Percentiles rank a stretch among this genome's conserved stretches.
Evolutionary conservation across 1,140 invertebrate genomes (phyloP).

Genomic region (Sweltsa coloradensis): DNA sequence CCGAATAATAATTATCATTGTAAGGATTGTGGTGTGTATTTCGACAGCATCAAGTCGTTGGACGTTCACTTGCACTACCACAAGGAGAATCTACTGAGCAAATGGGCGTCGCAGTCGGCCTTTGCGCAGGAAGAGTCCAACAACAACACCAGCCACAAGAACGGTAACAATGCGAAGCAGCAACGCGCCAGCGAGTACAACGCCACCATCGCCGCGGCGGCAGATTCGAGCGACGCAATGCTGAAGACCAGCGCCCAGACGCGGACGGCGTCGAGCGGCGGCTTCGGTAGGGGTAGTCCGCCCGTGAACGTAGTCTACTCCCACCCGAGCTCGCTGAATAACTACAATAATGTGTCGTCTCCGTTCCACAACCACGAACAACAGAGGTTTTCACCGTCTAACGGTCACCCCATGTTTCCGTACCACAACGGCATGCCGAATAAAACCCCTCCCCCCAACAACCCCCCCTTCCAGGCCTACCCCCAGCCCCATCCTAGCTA

Average conservation of each 20-base stretch:
- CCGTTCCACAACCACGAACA: not conserved
- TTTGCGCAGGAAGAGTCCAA: conserved; percentile 15
- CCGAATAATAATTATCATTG: conserved; percentile 29
- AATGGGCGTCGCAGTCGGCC: conserved; percentile 51
- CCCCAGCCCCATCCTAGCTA: conserved; percentile 3
- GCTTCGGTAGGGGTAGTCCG: not conserved
- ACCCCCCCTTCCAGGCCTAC: not conserved
- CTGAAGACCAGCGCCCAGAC: conserved; percentile 20
- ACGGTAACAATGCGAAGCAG: conserved; percentile 54
- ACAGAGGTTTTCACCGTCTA: conserved; percentile 8
- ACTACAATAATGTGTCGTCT: conserved; percentile 2
- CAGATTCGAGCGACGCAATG: conserved; percentile 47
- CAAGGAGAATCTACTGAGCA: conserved; percentile 57
- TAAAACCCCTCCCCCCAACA: not conserved
- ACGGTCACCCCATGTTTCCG: not conserved
- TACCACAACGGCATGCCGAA: not conserved
- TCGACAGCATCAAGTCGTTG: conserved; percentile 58
- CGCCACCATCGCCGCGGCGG: conserved; percentile 34
- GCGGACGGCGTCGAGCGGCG: not conserved
- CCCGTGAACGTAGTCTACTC: not conserved
- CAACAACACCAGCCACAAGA: conserved; percentile 27
- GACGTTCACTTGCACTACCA: conserved; percentile 69
- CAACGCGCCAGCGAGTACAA: conserved; percentile 36
- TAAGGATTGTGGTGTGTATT: conserved; percentile 56
- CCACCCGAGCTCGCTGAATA: not conserved